These are phyloP conservation scores for Polyommatus iphigenia DNA, from an alignment of 2,888 invertebrate species.

Conservation along the genomic window DNA sequence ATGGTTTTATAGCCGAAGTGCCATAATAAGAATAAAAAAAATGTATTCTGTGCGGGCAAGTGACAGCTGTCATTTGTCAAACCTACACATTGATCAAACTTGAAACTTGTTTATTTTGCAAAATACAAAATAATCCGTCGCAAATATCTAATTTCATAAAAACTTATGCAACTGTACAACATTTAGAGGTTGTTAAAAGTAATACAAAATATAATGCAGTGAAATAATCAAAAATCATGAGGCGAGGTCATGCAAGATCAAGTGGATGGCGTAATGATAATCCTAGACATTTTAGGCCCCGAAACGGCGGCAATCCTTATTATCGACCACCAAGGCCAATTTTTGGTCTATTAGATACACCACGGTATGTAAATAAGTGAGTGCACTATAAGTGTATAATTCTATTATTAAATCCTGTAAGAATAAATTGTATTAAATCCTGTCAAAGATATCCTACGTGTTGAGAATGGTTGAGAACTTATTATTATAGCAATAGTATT, in stretches of 20 bases:
- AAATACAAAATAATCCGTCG: conserved; percentile 32
- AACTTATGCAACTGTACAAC: not conserved
- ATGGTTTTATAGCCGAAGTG: no score
- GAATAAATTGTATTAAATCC: no score
- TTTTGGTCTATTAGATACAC: conserved; percentile 50
- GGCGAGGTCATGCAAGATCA: conserved; percentile 71
- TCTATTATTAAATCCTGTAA: not conserved
- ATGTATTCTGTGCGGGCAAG: no score
- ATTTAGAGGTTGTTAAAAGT: conserved; percentile 33
- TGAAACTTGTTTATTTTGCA: conserved; percentile 43
- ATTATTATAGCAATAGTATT: no score
- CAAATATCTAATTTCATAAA: not conserved
- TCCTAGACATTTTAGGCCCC: conserved; percentile 66
- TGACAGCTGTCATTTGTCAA: conserved; percentile 24
- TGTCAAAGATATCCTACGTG: not conserved
- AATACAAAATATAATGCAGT: conserved; percentile 52
- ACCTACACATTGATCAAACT: conserved; percentile 39
- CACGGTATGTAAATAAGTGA: conserved; percentile 52
- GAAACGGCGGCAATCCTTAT: conserved; percentile 57
- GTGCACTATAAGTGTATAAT: conserved; percentile 4
- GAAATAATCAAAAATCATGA: conserved; percentile 58
- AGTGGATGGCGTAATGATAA: conserved; percentile 72
- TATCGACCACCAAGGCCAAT: conserved; percentile 55
- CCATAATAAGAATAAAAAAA: no score
- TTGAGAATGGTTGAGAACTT: no score